Evolutionary conservation across 2,797 vertebrate species (phyloP).

Genomic region (Coregonus sp.): DNA sequence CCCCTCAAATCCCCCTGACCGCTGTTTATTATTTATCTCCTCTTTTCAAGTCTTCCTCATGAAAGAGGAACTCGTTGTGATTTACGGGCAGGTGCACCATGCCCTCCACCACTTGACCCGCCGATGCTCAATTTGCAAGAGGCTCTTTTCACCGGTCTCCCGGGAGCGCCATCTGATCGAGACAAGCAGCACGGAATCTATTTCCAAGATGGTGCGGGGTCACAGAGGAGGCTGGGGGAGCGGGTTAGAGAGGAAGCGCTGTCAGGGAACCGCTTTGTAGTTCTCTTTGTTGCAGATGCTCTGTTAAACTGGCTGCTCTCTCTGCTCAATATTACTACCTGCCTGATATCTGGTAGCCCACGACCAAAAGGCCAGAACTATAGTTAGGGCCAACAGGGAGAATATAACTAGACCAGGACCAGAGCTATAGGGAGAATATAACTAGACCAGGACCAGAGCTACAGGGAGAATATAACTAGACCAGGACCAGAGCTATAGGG

Average conservation of each 20-base stretch:
- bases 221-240: conserved; percentile 62
- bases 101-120: conserved; percentile 57
- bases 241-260: conserved; percentile 69
- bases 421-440: too few species aligned
- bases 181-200: conserved; percentile 71
- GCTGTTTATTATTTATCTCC: conserved; percentile 65
- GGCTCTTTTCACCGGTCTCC: conserved; percentile 61
- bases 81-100: conserved; percentile 74
- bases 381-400: too few species aligned
- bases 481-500: too few species aligned
- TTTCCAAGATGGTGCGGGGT: conserved; percentile 78
- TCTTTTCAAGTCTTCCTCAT: conserved; percentile 57
- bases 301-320: conserved; percentile 69
- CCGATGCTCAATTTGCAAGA: conserved; percentile 64
- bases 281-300: conserved; percentile 84
- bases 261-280: conserved; percentile 81
- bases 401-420: too few species aligned
- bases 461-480: too few species aligned
- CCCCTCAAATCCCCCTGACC: conserved; percentile 50
- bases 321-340: conserved; percentile 70
- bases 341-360: conserved; percentile 75
- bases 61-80: conserved; percentile 65
- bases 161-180: conserved; percentile 62
- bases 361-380: too few species aligned
- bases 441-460: too few species aligned